These are phyloP conservation scores for Agrilus cyanescens DNA, from an alignment of 2,888 invertebrate species.

Conservation along the genomic window DNA sequence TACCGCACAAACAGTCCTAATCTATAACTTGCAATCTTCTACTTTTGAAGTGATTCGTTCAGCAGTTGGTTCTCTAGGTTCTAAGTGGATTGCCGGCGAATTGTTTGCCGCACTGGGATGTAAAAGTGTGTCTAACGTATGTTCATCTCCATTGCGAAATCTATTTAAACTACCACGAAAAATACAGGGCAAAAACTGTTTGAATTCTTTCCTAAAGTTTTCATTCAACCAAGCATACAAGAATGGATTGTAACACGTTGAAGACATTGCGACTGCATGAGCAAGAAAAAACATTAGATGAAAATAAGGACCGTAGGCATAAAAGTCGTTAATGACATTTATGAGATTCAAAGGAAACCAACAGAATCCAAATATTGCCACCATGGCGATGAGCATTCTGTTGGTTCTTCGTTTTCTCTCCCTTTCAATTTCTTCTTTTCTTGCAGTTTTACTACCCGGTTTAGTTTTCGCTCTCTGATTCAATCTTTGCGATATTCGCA, in stretches of 20 bases:
- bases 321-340: slow-evolving; percentile 63
- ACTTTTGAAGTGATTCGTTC: slow-evolving; percentile 21
- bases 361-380: slow-evolving; percentile 75
- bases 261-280: slow-evolving; percentile 89
- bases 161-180: slow-evolving; percentile 20
- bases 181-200: slow-evolving; percentile 58
- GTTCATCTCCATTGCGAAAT: slow-evolving; percentile 26
- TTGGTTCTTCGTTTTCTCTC: slow-evolving; percentile 74
- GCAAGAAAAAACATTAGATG: slow-evolving; percentile 67
- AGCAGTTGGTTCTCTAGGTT: slow-evolving; percentile 28
- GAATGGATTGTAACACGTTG: slow-evolving; percentile 93
- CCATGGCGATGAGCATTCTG: slow-evolving; percentile 88
- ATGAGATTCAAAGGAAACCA: slow-evolving; percentile 78
- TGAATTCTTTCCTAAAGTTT: slow-evolving; percentile 88
- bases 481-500: slow-evolving; percentile 66
- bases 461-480: slow-evolving; percentile 61
- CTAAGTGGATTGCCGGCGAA: slow-evolving; percentile 26
- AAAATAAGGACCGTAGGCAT: slow-evolving; percentile 51
- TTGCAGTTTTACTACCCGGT: slow-evolving; percentile 62
- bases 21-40: slow-evolving; percentile 25
- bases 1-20: slow-evolving; percentile 1
- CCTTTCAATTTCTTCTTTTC: slow-evolving; percentile 67
- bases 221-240: slow-evolving; percentile 97
- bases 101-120: slow-evolving; percentile 23
- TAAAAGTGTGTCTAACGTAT: slow-evolving; percentile 27